A percentile compares a stretch with the other conserved stretches of the same genome.
Conservation (phyloP, 2,888 invertebrate species). For the Hartigia nigra region DNA sequence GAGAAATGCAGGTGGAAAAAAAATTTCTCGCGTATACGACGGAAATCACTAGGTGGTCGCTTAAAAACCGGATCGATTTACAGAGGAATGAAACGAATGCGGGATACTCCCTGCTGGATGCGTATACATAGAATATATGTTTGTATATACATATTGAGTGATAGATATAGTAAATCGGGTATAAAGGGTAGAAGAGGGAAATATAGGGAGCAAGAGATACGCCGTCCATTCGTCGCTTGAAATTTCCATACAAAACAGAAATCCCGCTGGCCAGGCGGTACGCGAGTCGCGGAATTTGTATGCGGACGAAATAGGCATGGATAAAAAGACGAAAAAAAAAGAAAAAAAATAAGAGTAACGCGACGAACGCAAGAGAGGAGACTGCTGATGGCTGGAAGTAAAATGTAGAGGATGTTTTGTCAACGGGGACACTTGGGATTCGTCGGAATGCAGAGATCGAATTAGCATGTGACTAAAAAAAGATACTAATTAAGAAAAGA, state of each 20-base stretch:
- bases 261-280: neutral
- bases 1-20: neutral
- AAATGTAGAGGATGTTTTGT: neutral
- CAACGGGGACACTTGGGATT: neutral
- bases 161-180: neutral
- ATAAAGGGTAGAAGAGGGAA: neutral
- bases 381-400: neutral
- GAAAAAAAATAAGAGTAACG: no score
- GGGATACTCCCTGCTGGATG: neutral
- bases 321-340: neutral
- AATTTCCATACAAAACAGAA: neutral
- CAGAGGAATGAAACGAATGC: neutral
- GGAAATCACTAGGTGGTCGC: neutral
- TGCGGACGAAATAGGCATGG: neutral
- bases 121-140: neutral
- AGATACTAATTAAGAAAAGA: neutral
- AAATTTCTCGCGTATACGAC: neutral
- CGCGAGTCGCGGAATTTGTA: neutral
- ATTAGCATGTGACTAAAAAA: neutral
- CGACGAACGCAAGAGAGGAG: neutral
- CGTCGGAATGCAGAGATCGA: neutral
- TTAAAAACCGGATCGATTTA: neutral
- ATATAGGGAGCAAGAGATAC: constrained; percentile 7
- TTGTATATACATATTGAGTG: neutral
- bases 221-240: neutral